Conservation (phyloP, 1,140 invertebrate species). For the Drosophila murphyi region DNA sequence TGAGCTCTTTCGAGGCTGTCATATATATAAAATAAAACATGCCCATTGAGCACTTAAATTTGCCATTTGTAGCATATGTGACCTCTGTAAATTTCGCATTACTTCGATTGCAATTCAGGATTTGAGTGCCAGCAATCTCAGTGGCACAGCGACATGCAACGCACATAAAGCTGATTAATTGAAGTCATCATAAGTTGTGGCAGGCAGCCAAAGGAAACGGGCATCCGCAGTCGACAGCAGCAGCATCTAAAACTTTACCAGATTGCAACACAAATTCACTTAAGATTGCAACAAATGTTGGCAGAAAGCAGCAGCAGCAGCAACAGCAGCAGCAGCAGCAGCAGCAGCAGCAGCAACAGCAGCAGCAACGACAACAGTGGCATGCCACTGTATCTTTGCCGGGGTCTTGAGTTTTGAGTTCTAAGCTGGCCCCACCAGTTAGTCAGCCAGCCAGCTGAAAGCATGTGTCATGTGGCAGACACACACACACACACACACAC, state of each 20-base stretch:
- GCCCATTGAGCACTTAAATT: conserved; percentile 1
- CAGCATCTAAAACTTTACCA: conserved; percentile 43
- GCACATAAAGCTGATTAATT: conserved; percentile 76
- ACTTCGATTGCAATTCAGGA: not conserved
- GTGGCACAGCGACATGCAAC: conserved; percentile 48
- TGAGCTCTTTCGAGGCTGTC: not conserved
- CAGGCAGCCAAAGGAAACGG: conserved; percentile 49
- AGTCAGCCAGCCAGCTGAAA: conserved; percentile 49
- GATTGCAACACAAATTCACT: conserved; percentile 80
- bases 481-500: conserved; percentile 22
- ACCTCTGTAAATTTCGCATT: conserved; percentile 1
- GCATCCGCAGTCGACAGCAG: conserved; percentile 35
- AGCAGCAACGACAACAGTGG: conserved; percentile 14
- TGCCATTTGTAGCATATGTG: not conserved
- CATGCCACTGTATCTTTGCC: conserved; percentile 21
- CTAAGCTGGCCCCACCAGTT: conserved; percentile 29
- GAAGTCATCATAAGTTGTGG: conserved; percentile 75
- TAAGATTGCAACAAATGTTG: conserved; percentile 70
- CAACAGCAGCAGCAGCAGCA: too few relatives aligned
- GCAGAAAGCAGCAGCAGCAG: conserved; percentile 29
- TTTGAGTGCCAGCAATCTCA: conserved; percentile 57
- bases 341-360: conserved; percentile 36
- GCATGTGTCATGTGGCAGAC: conserved; percentile 48
- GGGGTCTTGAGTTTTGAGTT: conserved; percentile 48
- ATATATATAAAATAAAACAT: not conserved